phyloP scores from a whole-genome alignment of 1,140 invertebrate species.

The Drosophila takahashii region DNA sequence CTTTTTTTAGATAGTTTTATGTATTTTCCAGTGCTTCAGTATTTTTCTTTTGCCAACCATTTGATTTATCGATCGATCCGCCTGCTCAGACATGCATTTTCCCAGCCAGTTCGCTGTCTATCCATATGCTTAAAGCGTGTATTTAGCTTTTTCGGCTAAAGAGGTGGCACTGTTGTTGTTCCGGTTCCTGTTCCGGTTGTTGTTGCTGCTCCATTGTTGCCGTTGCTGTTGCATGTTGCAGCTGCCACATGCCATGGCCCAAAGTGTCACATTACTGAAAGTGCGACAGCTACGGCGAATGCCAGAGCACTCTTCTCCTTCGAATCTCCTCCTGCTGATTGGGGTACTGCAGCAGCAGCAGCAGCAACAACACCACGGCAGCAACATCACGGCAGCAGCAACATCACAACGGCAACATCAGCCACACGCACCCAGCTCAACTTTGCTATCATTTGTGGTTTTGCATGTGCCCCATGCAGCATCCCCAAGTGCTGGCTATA shows the following conservation, averaged over 20 bases:
- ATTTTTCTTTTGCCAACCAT: not conserved
- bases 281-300: slow-evolving; percentile 38
- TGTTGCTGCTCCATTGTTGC: slow-evolving; percentile 5
- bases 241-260: slow-evolving; percentile 54
- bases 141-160: slow-evolving; percentile 42
- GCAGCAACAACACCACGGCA: slow-evolving; percentile 7
- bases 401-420: slow-evolving; percentile 4
- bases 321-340: slow-evolving; percentile 20
- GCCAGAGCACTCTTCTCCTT: slow-evolving; percentile 8
- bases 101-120: not conserved
- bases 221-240: slow-evolving; percentile 19
- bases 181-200: slow-evolving; percentile 4
- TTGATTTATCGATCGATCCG: slow-evolving; percentile 35
- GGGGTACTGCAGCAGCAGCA: slow-evolving; percentile 24
- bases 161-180: slow-evolving; percentile 27
- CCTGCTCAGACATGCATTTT: slow-evolving; percentile 11
- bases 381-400: not conserved
- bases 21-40: not conserved
- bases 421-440: slow-evolving; percentile 28
- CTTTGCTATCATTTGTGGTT: slow-evolving; percentile 49
- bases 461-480: slow-evolving; percentile 38
- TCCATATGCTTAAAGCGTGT: slow-evolving; percentile 18
- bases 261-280: slow-evolving; percentile 81
- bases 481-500: slow-evolving; percentile 8
- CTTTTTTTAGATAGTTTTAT: no score